These are phyloP conservation scores for Tamias sibiricus DNA, from an alignment of 2,113 vertebrate genomes.

Conservation along the genomic window DNA sequence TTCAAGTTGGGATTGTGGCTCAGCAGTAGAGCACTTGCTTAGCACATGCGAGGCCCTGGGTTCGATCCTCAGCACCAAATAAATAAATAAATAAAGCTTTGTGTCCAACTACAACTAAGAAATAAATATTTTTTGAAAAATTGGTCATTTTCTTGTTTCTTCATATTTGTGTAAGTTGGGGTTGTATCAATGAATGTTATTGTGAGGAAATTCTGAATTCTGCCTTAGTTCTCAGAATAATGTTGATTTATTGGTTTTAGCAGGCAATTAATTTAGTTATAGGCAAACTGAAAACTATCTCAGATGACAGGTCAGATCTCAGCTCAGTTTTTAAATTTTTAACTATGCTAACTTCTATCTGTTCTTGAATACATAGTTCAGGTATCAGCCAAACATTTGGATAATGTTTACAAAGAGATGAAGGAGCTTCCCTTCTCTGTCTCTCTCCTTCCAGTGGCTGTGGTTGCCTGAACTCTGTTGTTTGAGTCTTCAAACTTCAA, in stretches of 20 bases:
- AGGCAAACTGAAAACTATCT: not conserved
- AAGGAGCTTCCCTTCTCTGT: not conserved
- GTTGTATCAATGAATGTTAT: not conserved
- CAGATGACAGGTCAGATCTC: not conserved
- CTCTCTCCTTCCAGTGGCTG: not conserved
- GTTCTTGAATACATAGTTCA: not conserved
- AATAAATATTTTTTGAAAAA: not conserved
- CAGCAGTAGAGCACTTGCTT: too few relatives aligned
- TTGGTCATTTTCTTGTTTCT: slow-evolving; percentile 23
- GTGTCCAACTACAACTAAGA: too few relatives aligned
- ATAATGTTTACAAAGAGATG: not conserved
- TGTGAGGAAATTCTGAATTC: not conserved
- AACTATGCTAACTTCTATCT: not conserved
- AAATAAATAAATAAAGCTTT: too few relatives aligned
- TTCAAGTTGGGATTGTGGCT: too few relatives aligned
- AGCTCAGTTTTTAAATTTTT: not conserved
- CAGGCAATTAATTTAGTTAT: not conserved
- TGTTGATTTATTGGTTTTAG: not conserved
- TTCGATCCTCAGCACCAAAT: too few relatives aligned
- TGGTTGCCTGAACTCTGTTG: not conserved
- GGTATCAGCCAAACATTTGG: not conserved
- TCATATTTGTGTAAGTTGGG: not conserved
- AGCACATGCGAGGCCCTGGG: too few relatives aligned
- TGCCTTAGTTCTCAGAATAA: not conserved
- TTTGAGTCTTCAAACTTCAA: not conserved